These are phyloP conservation scores for Limnephilus lunatus DNA, from an alignment of 2,888 invertebrate species.

Conservation along the genomic window DNA sequence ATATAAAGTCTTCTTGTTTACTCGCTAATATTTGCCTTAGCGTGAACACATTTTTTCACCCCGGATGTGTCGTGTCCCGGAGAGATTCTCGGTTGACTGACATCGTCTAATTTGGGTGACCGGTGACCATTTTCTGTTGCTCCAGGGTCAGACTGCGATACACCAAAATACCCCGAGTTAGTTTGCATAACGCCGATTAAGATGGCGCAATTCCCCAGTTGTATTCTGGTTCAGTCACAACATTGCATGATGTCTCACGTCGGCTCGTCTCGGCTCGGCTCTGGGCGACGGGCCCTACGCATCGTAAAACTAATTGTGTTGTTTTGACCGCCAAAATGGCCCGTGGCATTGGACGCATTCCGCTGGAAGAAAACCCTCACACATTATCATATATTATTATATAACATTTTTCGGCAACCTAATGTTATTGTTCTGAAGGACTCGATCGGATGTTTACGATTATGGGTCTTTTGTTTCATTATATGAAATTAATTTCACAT, in stretches of 20 bases:
- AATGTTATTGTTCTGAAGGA: neutral
- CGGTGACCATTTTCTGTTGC: neutral
- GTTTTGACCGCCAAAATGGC: slow-evolving; percentile 38
- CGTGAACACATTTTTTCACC: slow-evolving; percentile 6
- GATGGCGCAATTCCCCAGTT: slow-evolving; percentile 17
- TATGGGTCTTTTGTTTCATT: neutral
- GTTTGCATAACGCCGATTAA: slow-evolving; percentile 48
- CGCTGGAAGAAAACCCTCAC: neutral
- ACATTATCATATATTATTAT: neutral
- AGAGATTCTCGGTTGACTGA: slow-evolving; percentile 41
- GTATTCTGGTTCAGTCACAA: slow-evolving; percentile 19
- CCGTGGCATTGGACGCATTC: slow-evolving; percentile 47
- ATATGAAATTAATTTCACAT: neutral
- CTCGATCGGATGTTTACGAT: neutral
- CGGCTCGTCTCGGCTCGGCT: neutral
- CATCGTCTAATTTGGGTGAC: neutral
- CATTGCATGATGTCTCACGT: slow-evolving; percentile 39
- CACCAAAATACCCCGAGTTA: slow-evolving; percentile 37
- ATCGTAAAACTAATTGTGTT: slow-evolving; percentile 31
- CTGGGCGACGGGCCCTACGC: slow-evolving; percentile 18
- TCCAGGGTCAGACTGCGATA: slow-evolving; percentile 25
- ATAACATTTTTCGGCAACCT: neutral
- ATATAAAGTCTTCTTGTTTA: neutral
- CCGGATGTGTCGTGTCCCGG: neutral
- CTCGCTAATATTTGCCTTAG: neutral